A percentile compares a stretch with the other conserved stretches of the same genome.
These are phyloP conservation scores for Agelas oroides DNA, from an alignment of 37 sponge, comb jelly and placozoan species.

Conservation along the genomic window DNA sequence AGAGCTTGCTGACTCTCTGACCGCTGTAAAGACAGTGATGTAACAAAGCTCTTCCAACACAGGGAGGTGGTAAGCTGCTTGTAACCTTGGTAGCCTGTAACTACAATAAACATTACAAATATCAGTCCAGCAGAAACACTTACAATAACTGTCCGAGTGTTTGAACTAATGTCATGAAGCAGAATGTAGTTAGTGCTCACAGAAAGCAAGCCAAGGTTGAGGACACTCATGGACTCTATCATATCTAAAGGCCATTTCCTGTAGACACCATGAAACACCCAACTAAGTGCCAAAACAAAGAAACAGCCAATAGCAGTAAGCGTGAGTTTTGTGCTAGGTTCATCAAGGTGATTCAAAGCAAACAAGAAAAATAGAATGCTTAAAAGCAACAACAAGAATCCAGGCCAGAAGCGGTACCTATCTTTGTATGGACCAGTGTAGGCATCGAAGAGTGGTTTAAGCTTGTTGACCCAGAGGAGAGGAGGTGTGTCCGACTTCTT, in stretches of 20 bases:
- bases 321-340: not conserved
- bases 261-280: constrained; percentile 23
- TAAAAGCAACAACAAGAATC: constrained; percentile 7
- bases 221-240: constrained; percentile 2
- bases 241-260: constrained; percentile 32
- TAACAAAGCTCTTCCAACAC: too few species aligned
- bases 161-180: too few species aligned
- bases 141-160: too few species aligned
- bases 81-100: too few species aligned
- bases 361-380: not conserved
- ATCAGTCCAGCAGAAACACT: too few species aligned
- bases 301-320: not conserved
- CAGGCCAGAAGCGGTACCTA: constrained; percentile 21
- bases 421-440: constrained; percentile 36
- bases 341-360: not conserved
- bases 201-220: constrained; percentile 5
- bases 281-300: not conserved
- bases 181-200: not conserved
- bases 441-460: constrained; percentile 24
- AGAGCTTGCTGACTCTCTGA: too few species aligned
- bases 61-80: too few species aligned
- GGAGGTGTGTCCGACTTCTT: not conserved
- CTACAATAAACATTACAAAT: too few species aligned
- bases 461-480: constrained; percentile 11
- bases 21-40: too few species aligned